A percentile compares a stretch with the other conserved stretches of the same genome.
phyloP scores from a whole-genome alignment of 2,113 vertebrate genomes.

The Peromyscus maniculatus region DNA sequence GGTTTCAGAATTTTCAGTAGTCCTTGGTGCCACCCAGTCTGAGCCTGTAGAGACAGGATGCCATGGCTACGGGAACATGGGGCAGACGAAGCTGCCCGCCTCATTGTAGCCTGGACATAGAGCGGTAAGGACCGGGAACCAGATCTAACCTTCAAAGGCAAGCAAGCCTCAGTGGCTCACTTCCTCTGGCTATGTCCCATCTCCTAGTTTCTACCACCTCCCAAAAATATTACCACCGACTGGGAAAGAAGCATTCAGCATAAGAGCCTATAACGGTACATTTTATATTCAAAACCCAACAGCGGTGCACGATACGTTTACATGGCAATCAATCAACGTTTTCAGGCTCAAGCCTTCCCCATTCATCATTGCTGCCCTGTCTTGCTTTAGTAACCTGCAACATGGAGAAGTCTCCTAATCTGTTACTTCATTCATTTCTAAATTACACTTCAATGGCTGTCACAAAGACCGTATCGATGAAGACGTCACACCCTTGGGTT shows the following conservation, averaged over 20 bases:
- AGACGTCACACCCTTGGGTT: background rate
- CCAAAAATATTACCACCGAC: background rate
- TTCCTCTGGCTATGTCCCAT: background rate
- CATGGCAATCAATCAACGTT: background rate
- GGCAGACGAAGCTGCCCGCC: too few species aligned
- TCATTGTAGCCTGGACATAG: background rate
- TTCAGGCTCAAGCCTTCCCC: background rate
- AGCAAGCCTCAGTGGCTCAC: background rate
- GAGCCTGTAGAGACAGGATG: background rate
- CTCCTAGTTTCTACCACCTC: background rate
- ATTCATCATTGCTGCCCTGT: background rate
- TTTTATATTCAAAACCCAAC: background rate
- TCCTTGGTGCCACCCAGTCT: background rate
- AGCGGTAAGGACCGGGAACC: background rate
- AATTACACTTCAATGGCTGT: background rate
- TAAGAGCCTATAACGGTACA: background rate
- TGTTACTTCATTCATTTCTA: background rate
- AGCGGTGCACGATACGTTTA: fast-evolving
- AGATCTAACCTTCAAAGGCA: background rate
- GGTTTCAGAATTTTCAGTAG: background rate
- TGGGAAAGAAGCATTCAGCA: background rate
- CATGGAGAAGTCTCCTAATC: fast-evolving
- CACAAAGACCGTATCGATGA: background rate
- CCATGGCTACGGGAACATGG: background rate
- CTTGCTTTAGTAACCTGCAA: background rate